Evolutionary conservation across 2,797 vertebrate genomes (phyloP), one percentile per base, ranked within the genome.

Genomic region (Myiotriccus ornatus): DNA sequence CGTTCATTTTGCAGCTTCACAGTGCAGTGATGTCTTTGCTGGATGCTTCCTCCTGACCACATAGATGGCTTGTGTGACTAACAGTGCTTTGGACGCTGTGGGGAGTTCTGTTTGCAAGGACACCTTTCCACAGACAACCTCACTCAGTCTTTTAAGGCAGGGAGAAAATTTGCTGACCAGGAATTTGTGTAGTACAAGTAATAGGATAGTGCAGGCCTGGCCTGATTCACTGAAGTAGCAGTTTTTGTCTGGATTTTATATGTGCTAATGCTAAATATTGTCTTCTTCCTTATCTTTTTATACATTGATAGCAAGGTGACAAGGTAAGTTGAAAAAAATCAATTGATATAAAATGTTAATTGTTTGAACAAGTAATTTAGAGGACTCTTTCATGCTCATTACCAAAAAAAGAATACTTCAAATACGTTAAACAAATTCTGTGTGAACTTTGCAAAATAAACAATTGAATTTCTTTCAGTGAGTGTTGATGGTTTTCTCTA

Each of bases 311-410:
- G n/a, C 43, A 78, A 88, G 10, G 19, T 83, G 37, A n/a, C 41
- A 55, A 84, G 17, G 13, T 79, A 76, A 77, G 47, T 57, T 34
- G 34, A 75, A 94, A 94, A 83, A 89, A 52, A 6, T 25, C 14
- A 49, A 78, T 41, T 81, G 12, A 50, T 84, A 62, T 21, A 37
- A 87, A 65, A 63, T 46, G 46, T 34, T 87, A 77, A 56, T 44
- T 52, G 11, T 56, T 90, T 56, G 41, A 84, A 67, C 43, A 81
- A 55, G 46, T 47, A 68, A 50, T 84, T 86, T 69, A 59, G 59
- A 75, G 22, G 50, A 68, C 16, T 41, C 55, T 53, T 55, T 49
- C 18, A 17, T 59, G 41, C 28, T 64, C 3, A 21, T 77, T 89
- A 34, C 12, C 8, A 39, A 53, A 81, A 86, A 56, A 49, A 4